Conservation (phyloP, 2,797 vertebrate genomes). For the Muscicapa striata region DNA sequence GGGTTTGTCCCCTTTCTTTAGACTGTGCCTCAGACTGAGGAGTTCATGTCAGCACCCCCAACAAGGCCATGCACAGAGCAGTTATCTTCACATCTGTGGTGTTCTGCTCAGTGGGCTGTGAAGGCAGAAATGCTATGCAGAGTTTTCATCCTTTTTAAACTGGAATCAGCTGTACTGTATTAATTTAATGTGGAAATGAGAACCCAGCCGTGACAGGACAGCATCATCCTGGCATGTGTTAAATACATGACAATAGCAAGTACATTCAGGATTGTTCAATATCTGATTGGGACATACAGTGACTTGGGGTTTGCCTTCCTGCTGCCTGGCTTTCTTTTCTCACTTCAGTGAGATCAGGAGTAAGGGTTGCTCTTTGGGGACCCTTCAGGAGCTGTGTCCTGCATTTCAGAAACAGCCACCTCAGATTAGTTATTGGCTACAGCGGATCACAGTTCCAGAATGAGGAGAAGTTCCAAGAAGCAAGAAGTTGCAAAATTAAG, state of each 20-base stretch:
- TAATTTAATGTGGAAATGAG: slow-evolving; percentile 33
- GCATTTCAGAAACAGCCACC: neutral
- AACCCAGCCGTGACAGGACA: neutral
- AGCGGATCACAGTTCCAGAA: neutral
- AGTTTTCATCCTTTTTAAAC: slow-evolving; percentile 10
- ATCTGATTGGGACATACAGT: neutral
- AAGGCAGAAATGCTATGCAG: slow-evolving; percentile 19
- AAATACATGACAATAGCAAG: neutral
- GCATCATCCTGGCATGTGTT: neutral
- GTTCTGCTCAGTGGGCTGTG: neutral
- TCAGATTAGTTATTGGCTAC: neutral
- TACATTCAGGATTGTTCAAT: neutral
- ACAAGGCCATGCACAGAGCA: neutral
- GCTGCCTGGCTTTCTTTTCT: neutral
- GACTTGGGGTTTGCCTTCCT: neutral
- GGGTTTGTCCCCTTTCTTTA: neutral
- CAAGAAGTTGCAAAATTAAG: neutral
- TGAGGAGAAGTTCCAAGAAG: neutral
- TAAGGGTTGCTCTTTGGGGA: neutral
- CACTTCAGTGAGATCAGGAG: neutral
- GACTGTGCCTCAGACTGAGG: neutral
- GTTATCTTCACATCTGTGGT: slow-evolving; percentile 16
- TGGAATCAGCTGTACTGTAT: slow-evolving; percentile 18
- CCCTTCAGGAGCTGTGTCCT: neutral
- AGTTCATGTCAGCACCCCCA: neutral